Evolutionary conservation across 2,797 vertebrate genomes (phyloP).

Genomic region (Clarias pachynema): DNA sequence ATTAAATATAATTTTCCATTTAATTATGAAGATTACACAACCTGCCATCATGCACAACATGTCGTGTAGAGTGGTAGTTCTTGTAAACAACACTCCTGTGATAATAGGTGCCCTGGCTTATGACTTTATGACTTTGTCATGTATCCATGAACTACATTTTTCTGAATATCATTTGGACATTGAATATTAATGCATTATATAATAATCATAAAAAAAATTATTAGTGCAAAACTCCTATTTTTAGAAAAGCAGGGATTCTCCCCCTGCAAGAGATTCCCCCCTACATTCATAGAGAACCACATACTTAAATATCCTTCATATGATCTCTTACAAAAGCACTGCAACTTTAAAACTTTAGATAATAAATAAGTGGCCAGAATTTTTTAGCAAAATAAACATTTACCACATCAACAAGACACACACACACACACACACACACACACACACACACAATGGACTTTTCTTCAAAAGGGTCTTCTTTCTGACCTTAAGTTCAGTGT

Average conservation of each 20-base stretch:
- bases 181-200: neutral
- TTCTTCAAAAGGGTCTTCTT: neutral
- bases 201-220: neutral
- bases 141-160: neutral
- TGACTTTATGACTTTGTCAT: neutral
- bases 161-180: neutral
- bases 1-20: slow-evolving; percentile 32
- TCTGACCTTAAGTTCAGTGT: neutral
- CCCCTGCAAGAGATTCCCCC: neutral
- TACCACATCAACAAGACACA: neutral
- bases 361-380: slow-evolving; percentile 26
- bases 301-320: slow-evolving; percentile 28
- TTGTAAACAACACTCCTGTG: slow-evolving; percentile 3
- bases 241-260: neutral
- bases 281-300: neutral
- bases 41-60: slow-evolving; percentile 9
- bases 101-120: neutral
- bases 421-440: neutral
- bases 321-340: neutral
- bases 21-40: slow-evolving; percentile 13
- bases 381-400: neutral
- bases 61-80: neutral
- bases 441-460: neutral
- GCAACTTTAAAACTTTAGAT: neutral
- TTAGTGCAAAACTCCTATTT: slow-evolving; percentile 4